Evolutionary conservation across 2,797 vertebrate species (phyloP), one percentile per base, ranked within the genome.

Genomic region (Sebastes hubbsi): DNA sequence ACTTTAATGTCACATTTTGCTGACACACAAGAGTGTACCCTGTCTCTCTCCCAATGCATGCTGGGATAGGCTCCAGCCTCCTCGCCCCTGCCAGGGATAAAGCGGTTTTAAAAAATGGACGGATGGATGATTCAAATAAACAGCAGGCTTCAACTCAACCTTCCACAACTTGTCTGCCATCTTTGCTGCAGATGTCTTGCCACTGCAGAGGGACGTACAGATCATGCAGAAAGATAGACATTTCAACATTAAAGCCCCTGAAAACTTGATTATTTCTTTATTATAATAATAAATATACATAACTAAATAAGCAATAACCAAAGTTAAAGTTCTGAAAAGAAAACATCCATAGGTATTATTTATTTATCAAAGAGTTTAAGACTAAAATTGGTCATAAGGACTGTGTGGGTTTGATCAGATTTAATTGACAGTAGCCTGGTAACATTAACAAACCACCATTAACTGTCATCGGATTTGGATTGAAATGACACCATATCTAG

Each of bases 91-190:
- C 22, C 78, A 82, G 64, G 70, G 49, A 77, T 69, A 54, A 72
- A 66, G 66, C 14, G 4, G 62, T 74, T 65, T 69, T 52, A 85
- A 36, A 69, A 72, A 81, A 79, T 75, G 69, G 52, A 73, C 54
- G 30, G 58, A 76, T 71, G 60, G 58, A 77, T 72, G 46, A 67
- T 70, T 75, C 22, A 80, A 84, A 82, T 84, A 82, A 88, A 85
- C 46, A 74, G 61, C 49, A 69, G 16, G 25, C 52, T 75, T 79
- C 65, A 75, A 11, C n/a, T 46, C 16, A 65, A 42, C n/a, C 27
- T 55, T 70, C 30, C 73, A 71, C 27, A 66, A 42, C 32, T 20
- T 42, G 42, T 72, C 32, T 70, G 46, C 68, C 73, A 55, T 77
- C 61, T 78, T 85, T 72, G 77, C 70, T 49, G 78, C 78, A 77